A percentile compares a stretch with the other conserved stretches of the same genome.
Conservation (phyloP, 2,888 invertebrate genomes). For the Philaethria dido region DNA sequence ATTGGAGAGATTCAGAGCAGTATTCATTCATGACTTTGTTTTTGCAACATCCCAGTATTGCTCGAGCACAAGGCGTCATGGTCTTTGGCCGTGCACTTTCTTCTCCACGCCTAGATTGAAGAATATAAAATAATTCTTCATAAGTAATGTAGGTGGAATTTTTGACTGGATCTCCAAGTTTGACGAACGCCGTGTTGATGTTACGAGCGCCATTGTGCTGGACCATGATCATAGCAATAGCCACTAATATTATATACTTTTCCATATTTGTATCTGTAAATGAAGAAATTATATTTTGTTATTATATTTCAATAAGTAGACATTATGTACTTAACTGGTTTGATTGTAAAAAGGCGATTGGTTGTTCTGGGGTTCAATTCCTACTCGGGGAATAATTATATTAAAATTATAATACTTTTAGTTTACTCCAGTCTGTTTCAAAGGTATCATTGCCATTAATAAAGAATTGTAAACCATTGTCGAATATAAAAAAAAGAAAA, state of each 20-base stretch:
- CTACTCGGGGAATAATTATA: no score
- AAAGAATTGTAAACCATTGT: no score
- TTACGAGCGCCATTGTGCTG: slow-evolving; percentile 55
- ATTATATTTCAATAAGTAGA: neutral
- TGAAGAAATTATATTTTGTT: slow-evolving; percentile 7
- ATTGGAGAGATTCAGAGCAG: slow-evolving; percentile 89
- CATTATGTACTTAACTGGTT: no score
- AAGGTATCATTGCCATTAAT: no score
- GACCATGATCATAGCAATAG: slow-evolving; percentile 51
- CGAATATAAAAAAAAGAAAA: no score
- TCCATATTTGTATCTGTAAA: slow-evolving; percentile 64
- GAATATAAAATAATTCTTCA: slow-evolving; percentile 65
- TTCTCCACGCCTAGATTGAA: slow-evolving; percentile 55
- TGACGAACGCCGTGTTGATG: slow-evolving; percentile 41
- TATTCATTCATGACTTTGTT: slow-evolving; percentile 71
- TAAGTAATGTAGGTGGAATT: slow-evolving; percentile 58
- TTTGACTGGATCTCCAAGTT: slow-evolving; percentile 58
- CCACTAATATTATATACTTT: slow-evolving; percentile 45
- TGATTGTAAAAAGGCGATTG: no score
- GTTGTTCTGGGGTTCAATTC: no score
- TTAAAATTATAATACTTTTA: no score
- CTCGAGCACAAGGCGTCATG: slow-evolving; percentile 88
- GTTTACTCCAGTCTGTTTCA: no score
- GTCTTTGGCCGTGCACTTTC: slow-evolving; percentile 47
- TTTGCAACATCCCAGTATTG: slow-evolving; percentile 89